A percentile compares a stretch with the other conserved stretches of the same genome.
Conservation (phyloP, 2,797 vertebrate species). For the Acestrorhynchus altus region DNA sequence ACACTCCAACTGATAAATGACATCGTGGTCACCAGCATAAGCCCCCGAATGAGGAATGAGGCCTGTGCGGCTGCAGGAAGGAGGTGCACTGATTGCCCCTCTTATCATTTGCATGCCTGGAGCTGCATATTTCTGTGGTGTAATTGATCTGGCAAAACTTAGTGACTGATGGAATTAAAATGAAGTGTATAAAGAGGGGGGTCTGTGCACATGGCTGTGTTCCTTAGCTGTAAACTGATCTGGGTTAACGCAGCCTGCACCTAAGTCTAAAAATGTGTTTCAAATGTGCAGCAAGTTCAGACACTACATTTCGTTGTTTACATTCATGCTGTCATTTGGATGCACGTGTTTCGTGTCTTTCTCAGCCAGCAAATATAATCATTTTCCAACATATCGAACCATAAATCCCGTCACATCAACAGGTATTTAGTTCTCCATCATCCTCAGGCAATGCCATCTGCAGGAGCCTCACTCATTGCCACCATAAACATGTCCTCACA, state of each 20-base stretch:
- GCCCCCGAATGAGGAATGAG: constrained; percentile 44
- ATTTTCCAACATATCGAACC: too few relatives aligned
- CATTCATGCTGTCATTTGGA: too few relatives aligned
- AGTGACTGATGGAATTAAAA: constrained; percentile 24
- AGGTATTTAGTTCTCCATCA: too few relatives aligned
- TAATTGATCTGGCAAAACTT: constrained; percentile 28
- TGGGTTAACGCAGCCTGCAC: neutral
- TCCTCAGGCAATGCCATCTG: too few relatives aligned
- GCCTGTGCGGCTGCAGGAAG: constrained; percentile 4
- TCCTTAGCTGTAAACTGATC: constrained; percentile 15
- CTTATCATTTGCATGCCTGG: constrained; percentile 35
- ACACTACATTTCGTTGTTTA: too few relatives aligned
- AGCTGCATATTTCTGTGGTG: constrained; percentile 27
- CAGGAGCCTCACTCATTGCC: too few relatives aligned
- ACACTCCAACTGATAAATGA: constrained; percentile 39
- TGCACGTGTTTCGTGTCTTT: too few relatives aligned
- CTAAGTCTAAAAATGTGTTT: neutral
- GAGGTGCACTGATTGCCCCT: constrained; percentile 32
- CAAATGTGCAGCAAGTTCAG: neutral
- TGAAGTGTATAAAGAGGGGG: constrained; percentile 22
- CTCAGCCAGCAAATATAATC: too few relatives aligned
- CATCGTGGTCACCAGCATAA: constrained; percentile 36
- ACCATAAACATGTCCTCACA: too few relatives aligned
- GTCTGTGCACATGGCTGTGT: neutral
- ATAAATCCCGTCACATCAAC: too few relatives aligned